Base-by-base conservation (phyloP, 2,888 invertebrate species). In the Lasioglossum figueresi region DNA sequence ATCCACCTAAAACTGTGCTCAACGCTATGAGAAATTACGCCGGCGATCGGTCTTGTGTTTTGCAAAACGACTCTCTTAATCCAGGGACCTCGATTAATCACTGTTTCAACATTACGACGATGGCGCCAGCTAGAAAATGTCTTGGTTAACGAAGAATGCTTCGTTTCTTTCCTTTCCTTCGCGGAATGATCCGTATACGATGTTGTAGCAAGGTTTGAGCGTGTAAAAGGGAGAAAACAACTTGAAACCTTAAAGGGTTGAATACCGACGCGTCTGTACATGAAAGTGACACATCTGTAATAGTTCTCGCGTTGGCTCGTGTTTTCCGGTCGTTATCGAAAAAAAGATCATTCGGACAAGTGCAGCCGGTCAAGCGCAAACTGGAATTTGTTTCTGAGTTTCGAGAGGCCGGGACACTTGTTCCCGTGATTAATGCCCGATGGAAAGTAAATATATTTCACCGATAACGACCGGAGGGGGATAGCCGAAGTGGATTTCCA, bases 361-460 rank as follows among this genome's bases (percentile, higher is more conserved):
- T 40, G 43, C 6, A 23, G 27, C 40, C 27, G 48, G 27, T 37
- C 48, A 59, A 59, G 34, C n/a, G 34, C 19, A 71, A 84, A 66
- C 73, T 34, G 72, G 31, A 56, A 77, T 82, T 83, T 83, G 73
- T 59, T 84, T 63, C 79, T 63, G 45, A 4, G 76, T 68, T 70
- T 56, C 79, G 43, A 63, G 77, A 48, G 48, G 48, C n/a, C 12
- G 23, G 43, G 74, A 77, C 84, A 71, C 68, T 84, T 74, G 77
- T 80, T 84, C 37, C 63, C 80, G 14, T 84, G 80, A 84, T 76
- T 80, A 85, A 85, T 80, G 37, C 52, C 27, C 48, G 37, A 31
- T 34, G 70, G 27, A 63, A 68, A 45, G 77, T 80, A 76, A 84
- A 84, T 78, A 80, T 75, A 66, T 85, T 74, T 83, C 63, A 56